Evolutionary conservation across 2,113 vertebrate genomes (phyloP), one percentile per base, ranked within the genome.

Genomic region (Eclectus roratus): DNA sequence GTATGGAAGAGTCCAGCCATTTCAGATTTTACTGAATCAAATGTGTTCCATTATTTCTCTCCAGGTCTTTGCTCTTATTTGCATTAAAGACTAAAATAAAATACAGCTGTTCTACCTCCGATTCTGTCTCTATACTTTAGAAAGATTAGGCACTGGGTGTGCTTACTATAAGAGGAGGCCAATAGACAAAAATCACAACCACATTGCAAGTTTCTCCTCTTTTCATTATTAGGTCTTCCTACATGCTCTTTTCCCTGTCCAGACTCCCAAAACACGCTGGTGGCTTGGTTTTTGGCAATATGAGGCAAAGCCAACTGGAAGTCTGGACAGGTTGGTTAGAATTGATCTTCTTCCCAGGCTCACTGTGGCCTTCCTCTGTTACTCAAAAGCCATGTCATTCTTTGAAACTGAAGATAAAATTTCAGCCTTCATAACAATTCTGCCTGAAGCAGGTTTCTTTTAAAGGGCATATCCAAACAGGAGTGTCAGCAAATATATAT

Each of bases 81-180:
- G 18, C 2, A 0, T 39, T 29, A 29, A 73, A 93, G n/a, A n/a
- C 43, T 50, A 64, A 78, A 90, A 50, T 43, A 60, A 81, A 91
- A 50, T n/a, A 25, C 78, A 82, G 6, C n/a, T 43, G 5, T 65
- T 76, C 28, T 49, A 14, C 17, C 13, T 69, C 43, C 55, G 47
- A 35, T 12, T 69, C 29, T n/a, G 18, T 19, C 33, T 61, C 17
- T 47, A 1, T 9, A 65, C 52, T 16, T 41, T 10, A 31, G 19
- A 33, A 88, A 28, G n/a, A 66, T 37, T 41, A 69, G 41, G 37
- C 61, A 29, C 14, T 35, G 31, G 15, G 24, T 41, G 19, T 23
- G 47, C 31, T 70, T 1, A 0, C 31, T 52, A 0, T 3, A 39
- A 35, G 14, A 21, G 5, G 68, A 58, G 18, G 19, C 7, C 17